Conservation (phyloP, 2,113 vertebrate species). For the Xerus inauris region DNA sequence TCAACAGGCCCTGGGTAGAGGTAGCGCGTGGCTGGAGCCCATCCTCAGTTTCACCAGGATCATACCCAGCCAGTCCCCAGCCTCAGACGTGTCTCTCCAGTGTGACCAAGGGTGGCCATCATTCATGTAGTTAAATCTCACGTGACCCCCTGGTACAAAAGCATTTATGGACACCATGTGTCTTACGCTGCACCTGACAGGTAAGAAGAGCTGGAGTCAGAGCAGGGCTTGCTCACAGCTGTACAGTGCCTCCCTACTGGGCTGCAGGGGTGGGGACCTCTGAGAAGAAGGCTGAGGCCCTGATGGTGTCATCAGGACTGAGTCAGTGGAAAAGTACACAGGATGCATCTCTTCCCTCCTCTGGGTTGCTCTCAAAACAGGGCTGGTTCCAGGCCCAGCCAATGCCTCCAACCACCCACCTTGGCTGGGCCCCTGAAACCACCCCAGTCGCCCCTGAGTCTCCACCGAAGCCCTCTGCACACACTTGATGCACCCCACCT, state of each 20-base stretch:
- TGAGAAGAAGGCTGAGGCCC: not conserved
- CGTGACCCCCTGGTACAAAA: not conserved
- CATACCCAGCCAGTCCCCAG: not conserved
- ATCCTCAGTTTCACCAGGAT: not conserved
- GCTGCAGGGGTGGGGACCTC: not conserved
- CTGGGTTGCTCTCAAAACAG: not conserved
- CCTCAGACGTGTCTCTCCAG: not conserved
- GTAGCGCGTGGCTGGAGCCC: accelerated
- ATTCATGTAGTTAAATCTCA: accelerated
- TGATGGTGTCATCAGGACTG: not conserved
- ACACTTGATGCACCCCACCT: not conserved
- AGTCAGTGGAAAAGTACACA: not conserved
- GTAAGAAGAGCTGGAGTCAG: not conserved
- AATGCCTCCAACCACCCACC: not conserved
- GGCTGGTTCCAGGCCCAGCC: not conserved
- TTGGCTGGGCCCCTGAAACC: not conserved
- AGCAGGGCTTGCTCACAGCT: not conserved
- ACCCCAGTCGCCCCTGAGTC: not conserved
- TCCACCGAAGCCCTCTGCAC: not conserved
- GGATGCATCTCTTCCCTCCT: not conserved
- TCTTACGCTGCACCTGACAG: not conserved
- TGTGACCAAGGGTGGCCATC: accelerated
- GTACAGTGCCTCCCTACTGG: not conserved
- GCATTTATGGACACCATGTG: not conserved
- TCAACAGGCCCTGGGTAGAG: not conserved